Evolutionary conservation across 1,140 invertebrate species (phyloP), one percentile per base, ranked within the genome.

Genomic region (Callitettix versicolor): DNA sequence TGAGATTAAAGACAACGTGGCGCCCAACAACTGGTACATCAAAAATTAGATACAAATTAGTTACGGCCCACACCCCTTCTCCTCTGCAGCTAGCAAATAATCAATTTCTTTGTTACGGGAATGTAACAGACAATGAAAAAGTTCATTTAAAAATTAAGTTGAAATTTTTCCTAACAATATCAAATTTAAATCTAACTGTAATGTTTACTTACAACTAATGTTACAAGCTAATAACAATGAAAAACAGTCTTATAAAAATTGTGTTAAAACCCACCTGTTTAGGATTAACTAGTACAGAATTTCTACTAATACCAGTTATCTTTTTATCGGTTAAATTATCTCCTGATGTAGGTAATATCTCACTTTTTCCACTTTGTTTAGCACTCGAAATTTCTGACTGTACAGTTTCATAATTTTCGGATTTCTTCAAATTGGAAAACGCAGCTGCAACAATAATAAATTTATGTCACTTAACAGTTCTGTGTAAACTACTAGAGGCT

Each of bases 401-500:
- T 7, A 54, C 38, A 15, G 40, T 26, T 44, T 44, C 52, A 54
- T 54, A 54, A 33, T 15, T 36, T 4, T 54, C 48, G 15, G 55
- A 42, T 26, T 57, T 57, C 44, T 57, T 57, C 15, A 57, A 38
- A 20, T 57, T 52, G 3, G 55, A 51, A 53, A 57, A 57, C 14
- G 50, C 47, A 57, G 41, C 55, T 57, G 14, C 11, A 57, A 57
- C 17, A 34, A n/a, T 24, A 40, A 43, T n/a, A 9, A 36, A n/a
- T 36, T 36, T 36, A n/a, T n/a, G n/a, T n/a, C n/a, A n/a, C n/a
- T n/a, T n/a, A n/a, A n/a, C n/a, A n/a, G n/a, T n/a, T n/a, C n/a
- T n/a, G n/a, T n/a, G n/a, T n/a, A n/a, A n/a, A n/a, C n/a, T n/a
- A n/a, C n/a, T n/a, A n/a, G n/a, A n/a, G n/a, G n/a, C n/a, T n/a